phyloP scores from a whole-genome alignment of 2,888 invertebrate genomes.

The Cephonodes hylas region DNA sequence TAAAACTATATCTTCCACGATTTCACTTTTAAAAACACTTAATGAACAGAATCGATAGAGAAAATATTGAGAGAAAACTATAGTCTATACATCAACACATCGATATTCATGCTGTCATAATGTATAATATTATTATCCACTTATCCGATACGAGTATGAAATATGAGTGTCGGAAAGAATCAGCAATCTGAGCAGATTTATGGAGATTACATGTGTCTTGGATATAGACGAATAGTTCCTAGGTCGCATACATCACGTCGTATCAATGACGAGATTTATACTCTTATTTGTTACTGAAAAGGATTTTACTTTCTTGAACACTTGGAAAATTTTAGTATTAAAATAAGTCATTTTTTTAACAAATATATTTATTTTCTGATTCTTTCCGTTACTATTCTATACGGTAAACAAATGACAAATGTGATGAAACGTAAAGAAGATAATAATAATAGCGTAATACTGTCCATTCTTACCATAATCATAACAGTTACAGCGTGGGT shows the following conservation, averaged over 20 bases:
- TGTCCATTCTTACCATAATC: too few species aligned
- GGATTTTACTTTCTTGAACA: background rate
- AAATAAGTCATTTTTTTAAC: too few species aligned
- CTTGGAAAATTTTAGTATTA: too few species aligned
- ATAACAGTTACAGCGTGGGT: too few species aligned
- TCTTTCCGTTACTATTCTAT: too few species aligned
- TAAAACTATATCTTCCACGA: too few species aligned
- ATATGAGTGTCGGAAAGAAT: conserved; percentile 2
- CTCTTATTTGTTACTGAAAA: background rate
- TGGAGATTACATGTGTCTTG: conserved; percentile 10
- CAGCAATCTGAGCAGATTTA: conserved; percentile 7
- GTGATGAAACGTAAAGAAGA: too few species aligned
- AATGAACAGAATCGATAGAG: background rate
- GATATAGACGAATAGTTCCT: conserved; percentile 8
- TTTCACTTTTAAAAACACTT: too few species aligned
- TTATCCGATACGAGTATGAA: background rate
- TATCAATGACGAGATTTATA: background rate
- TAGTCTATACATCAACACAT: background rate
- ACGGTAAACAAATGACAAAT: too few species aligned
- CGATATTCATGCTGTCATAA: background rate
- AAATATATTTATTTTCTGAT: too few species aligned
- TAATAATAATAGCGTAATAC: too few species aligned
- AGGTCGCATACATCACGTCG: conserved; percentile 11
- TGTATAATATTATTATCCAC: background rate
- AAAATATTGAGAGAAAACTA: background rate